A percentile compares a stretch with the other conserved stretches of the same genome.
Evolutionary conservation across 2,113 vertebrate genomes (phyloP).

Genomic region (Tichodroma muraria): DNA sequence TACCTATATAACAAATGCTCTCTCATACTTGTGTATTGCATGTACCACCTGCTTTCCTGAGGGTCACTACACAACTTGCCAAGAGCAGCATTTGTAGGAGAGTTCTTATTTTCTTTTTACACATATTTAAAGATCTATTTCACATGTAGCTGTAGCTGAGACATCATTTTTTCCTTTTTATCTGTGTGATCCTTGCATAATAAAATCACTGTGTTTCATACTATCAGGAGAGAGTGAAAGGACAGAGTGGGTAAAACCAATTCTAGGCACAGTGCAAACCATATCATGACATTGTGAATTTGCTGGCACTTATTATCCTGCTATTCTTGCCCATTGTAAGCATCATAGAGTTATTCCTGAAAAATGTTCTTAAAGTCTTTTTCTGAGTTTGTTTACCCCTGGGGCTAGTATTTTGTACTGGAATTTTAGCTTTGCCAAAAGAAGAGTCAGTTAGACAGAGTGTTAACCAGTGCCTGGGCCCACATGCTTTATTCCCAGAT

Average conservation of each 20-base stretch:
- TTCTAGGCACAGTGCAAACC: not conserved
- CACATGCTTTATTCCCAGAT: slow-evolving; percentile 5
- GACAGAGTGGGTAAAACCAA: not conserved
- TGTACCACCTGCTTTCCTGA: not conserved
- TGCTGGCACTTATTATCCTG: not conserved
- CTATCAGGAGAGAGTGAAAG: not conserved
- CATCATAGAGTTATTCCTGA: slow-evolving; percentile 15
- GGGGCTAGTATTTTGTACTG: slow-evolving; percentile 40
- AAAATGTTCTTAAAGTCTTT: slow-evolving; percentile 43
- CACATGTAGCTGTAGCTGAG: not conserved
- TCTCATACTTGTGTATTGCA: not conserved
- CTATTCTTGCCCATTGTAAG: slow-evolving; percentile 23
- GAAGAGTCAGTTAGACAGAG: slow-evolving; percentile 9
- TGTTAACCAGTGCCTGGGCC: slow-evolving; percentile 9
- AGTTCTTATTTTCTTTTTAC: not conserved
- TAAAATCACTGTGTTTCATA: not conserved
- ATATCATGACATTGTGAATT: slow-evolving; percentile 9
- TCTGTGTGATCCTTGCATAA: not conserved
- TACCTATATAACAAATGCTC: not conserved
- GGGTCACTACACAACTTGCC: rapidly evolving
- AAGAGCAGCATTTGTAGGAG: not conserved
- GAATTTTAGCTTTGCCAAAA: slow-evolving; percentile 42
- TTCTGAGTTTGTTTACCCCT: slow-evolving; percentile 53
- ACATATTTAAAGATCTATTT: not conserved
- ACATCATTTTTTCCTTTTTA: not conserved